phyloP scores from a whole-genome alignment of 2,797 vertebrate species.

The Dendrocincla tyrannina region DNA sequence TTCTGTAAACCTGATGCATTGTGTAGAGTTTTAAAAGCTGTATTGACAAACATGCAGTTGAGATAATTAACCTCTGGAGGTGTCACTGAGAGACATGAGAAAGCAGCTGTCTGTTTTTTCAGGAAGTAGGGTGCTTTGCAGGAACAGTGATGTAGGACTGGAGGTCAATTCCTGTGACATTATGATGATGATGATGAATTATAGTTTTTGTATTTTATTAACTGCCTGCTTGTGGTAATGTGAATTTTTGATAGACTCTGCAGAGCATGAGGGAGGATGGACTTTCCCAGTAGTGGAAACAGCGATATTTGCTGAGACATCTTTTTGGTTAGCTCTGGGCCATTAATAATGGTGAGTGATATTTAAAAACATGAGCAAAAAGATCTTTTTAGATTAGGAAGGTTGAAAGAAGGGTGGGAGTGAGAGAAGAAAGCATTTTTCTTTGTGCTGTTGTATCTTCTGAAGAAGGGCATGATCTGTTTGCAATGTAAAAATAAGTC shows the following conservation, averaged over 20 bases:
- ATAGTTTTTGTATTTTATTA: background rate
- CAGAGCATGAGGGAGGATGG: background rate
- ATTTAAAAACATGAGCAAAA: background rate
- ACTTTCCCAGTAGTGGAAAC: background rate
- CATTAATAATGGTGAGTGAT: background rate
- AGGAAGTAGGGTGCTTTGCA: background rate
- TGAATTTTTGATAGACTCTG: background rate
- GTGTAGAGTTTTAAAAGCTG: constrained; percentile 33
- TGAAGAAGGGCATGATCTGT: background rate
- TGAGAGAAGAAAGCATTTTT: background rate
- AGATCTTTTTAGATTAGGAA: background rate
- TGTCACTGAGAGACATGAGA: background rate
- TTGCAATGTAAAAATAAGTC: background rate
- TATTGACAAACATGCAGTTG: background rate
- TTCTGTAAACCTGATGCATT: background rate
- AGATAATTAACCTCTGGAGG: constrained; percentile 33
- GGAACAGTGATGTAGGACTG: background rate
- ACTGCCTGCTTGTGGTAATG: background rate
- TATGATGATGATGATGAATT: background rate
- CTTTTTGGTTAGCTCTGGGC: background rate
- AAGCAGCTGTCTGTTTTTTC: background rate
- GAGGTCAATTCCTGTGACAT: background rate
- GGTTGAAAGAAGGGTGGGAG: background rate
- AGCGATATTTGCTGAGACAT: background rate
- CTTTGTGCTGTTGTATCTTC: background rate